phyloP scores from a whole-genome alignment of 1,140 invertebrate genomes.

The Heterodera carotae region DNA sequence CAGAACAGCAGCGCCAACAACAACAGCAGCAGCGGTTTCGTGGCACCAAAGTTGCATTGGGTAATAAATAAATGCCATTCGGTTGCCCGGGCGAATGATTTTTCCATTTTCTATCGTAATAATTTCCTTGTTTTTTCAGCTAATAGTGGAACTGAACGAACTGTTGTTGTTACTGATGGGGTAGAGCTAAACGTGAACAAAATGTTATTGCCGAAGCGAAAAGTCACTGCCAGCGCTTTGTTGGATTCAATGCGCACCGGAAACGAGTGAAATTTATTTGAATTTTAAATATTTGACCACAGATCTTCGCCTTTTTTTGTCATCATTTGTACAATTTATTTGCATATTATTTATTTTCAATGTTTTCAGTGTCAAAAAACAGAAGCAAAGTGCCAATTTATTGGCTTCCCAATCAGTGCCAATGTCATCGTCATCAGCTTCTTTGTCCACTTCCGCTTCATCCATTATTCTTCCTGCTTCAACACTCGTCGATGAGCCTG shows the following conservation, averaged over 20 bases:
- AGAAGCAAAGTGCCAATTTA: neutral
- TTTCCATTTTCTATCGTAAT: too few species aligned
- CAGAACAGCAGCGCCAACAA: slow-evolving; percentile 2
- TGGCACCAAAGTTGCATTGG: too few species aligned
- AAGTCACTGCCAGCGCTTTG: neutral
- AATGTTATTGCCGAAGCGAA: neutral
- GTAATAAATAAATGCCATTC: too few species aligned
- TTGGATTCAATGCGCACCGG: neutral
- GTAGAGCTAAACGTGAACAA: neutral
- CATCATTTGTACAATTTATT: too few species aligned
- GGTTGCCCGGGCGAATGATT: too few species aligned
- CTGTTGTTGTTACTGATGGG: neutral
- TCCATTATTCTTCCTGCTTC: neutral
- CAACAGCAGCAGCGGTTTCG: neutral
- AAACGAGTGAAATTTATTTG: neutral
- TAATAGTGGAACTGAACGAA: neutral
- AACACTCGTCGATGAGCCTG: too few species aligned
- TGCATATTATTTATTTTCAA: neutral
- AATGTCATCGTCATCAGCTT: neutral
- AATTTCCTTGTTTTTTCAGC: neutral
- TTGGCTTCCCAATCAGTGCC: too few species aligned
- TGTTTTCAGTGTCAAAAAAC: neutral
- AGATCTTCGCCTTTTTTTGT: too few species aligned
- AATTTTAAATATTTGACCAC: too few species aligned
- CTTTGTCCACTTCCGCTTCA: neutral